phyloP scores from a whole-genome alignment of 2,888 invertebrate genomes.

The Ephialtes manifestator region DNA sequence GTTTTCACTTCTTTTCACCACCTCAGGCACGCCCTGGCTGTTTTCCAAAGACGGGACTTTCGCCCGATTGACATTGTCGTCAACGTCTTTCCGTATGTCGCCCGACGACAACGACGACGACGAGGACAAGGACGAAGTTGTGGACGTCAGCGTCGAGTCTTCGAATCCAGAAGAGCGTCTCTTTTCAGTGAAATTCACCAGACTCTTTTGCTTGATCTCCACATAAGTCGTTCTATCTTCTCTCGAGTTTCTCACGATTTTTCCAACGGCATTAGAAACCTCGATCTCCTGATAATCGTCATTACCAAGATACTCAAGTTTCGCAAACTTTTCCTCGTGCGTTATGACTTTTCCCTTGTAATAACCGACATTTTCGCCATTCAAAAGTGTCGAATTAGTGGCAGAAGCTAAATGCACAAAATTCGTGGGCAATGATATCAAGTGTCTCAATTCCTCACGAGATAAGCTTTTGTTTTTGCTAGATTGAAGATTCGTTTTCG shows the following conservation, averaged over 20 bases:
- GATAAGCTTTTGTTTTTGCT: conserved; percentile 69
- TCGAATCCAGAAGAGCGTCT: conserved; percentile 31
- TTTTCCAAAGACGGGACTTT: conserved; percentile 72
- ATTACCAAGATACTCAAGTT: conserved; percentile 45
- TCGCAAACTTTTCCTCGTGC: conserved; percentile 79
- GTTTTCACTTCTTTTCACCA: conserved; percentile 75
- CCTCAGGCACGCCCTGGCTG: conserved; percentile 66
- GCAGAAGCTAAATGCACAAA: conserved; percentile 83
- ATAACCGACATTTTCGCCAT: conserved; percentile 43
- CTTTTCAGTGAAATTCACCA: conserved; percentile 33
- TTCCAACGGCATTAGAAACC: conserved; percentile 25
- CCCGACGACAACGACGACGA: conserved; percentile 10
- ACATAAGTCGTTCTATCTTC: conserved; percentile 36
- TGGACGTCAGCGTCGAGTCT: not conserved
- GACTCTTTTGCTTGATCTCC: conserved; percentile 22
- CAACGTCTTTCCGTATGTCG: conserved; percentile 18
- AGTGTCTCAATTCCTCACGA: conserved; percentile 74
- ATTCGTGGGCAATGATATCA: conserved; percentile 81
- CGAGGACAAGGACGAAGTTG: conserved; percentile 27
- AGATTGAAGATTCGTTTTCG: conserved; percentile 1
- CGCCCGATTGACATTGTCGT: conserved; percentile 50
- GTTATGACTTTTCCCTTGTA: conserved; percentile 73
- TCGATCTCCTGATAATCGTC: conserved; percentile 15
- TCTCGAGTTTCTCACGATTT: conserved; percentile 38
- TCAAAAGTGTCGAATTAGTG: conserved; percentile 75